Base-by-base conservation (phyloP, 2,888 invertebrate species). In the Glyphotaelius pellucidus region DNA sequence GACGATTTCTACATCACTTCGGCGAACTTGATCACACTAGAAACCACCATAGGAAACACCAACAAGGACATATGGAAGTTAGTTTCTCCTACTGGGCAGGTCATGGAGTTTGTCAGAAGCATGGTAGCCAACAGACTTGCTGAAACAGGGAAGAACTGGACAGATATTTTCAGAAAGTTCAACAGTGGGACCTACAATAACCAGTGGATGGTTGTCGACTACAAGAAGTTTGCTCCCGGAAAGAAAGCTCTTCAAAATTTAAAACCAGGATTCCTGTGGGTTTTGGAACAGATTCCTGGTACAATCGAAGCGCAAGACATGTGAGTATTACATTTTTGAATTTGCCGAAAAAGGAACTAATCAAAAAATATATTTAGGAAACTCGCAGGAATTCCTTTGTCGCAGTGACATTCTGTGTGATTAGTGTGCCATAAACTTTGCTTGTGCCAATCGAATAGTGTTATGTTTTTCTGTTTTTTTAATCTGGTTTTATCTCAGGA, bases 121-220 rank as follows among this genome's bases (percentile, higher is more conserved):
- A 97, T 97, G 96, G 95, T 97, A 5, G 97, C 98, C 11, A 98
- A 97, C 94, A 95, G 97, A 7, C 94, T 98, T 93, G 97, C 97
- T 3, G 94, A 94, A 15, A 94, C 94, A 93, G 97, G 97, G 12
- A 93, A 94, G 80, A 95, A 96, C 93, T 98, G 98, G 98, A 95
- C 95, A 15, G 94, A 95, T 0, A 94, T 96, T 15, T 97, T 97
- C 95, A 94, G 95, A 15, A 94, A 94, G 67, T 96, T 96, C 95
- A 98, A 98, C 95, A 97, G 97, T 94, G 98, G 98, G 92, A 98
- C 97, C 79, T 97, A 98, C 95, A 98, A 98, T 94, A 98, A 98
- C 94, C 97, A 98, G 94, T 98, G 97, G 97, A 97, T 95, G 96
- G 95, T 96, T 91, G 96, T 98, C 35, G 97, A 98, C 95, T 98